A percentile compares a stretch with the other conserved stretches of the same genome.
phyloP scores from a whole-genome alignment of 2,797 vertebrate genomes.

The Agapornis canus region DNA sequence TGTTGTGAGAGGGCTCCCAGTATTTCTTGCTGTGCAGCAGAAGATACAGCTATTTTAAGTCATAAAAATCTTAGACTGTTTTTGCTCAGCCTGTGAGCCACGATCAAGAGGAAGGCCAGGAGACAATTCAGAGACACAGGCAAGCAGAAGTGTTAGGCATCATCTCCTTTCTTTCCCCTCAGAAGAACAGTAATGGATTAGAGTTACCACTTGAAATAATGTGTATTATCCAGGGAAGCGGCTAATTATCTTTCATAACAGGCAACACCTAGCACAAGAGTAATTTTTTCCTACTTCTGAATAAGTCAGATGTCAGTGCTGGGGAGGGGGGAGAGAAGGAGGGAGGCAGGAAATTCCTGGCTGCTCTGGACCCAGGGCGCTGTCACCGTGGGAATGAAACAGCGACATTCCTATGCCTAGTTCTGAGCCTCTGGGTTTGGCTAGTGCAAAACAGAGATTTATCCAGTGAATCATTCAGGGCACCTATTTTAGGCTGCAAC shows the following conservation, averaged over 20 bases:
- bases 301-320: not conserved
- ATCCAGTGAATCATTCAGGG: not conserved
- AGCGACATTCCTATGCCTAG: not conserved
- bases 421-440: not conserved
- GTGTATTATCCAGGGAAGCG: not conserved
- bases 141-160: not conserved
- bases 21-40: not conserved
- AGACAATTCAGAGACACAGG: rapidly evolving
- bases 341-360: not conserved
- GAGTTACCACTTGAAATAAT: not conserved
- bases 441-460: not conserved
- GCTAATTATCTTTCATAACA: conserved; percentile 17
- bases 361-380: not conserved
- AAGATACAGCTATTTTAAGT: not conserved
- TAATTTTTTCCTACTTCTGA: not conserved
- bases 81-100: not conserved
- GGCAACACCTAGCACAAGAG: not conserved
- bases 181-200: not conserved
- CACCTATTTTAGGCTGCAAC: not conserved
- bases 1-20: not conserved
- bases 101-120: not conserved
- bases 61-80: not conserved
- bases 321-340: not conserved
- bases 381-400: not conserved
- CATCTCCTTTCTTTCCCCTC: not conserved